Evolutionary conservation across 2,888 invertebrate genomes (phyloP).

Genomic region (Rhagium mordax): DNA sequence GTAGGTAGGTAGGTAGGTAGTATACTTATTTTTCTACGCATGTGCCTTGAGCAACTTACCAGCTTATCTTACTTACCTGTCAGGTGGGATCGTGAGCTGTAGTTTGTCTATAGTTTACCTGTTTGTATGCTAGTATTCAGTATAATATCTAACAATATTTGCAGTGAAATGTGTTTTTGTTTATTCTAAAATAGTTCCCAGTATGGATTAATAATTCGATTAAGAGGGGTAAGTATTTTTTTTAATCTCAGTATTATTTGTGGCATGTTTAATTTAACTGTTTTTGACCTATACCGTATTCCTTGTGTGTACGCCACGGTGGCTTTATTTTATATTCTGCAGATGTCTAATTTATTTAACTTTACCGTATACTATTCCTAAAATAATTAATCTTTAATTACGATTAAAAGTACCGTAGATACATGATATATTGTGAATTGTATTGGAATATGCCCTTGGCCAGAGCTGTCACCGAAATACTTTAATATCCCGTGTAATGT

Average conservation of each 20-base stretch:
- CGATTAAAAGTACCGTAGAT: background rate
- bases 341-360: conserved; percentile 35
- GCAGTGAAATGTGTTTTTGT: conserved; percentile 47
- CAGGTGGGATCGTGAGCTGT: conserved; percentile 51
- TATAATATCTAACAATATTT: conserved; percentile 28
- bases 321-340: conserved; percentile 57
- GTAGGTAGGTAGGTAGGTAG: conserved; percentile 22
- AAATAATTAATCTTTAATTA: conserved; percentile 3
- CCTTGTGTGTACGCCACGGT: conserved; percentile 64
- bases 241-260: conserved; percentile 30
- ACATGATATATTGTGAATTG: background rate
- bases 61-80: conserved; percentile 56
- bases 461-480: conserved; percentile 16
- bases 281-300: conserved; percentile 60
- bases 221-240: conserved; percentile 44
- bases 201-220: conserved; percentile 46
- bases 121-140: conserved; percentile 37
- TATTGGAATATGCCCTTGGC: conserved; percentile 8
- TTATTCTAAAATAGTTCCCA: conserved; percentile 36
- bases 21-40: conserved; percentile 55
- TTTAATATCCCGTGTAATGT: conserved; percentile 20
- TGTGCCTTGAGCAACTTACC: conserved; percentile 51
- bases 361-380: conserved; percentile 10
- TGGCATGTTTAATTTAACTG: conserved; percentile 50
- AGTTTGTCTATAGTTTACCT: conserved; percentile 47